Conservation (phyloP, 1,140 invertebrate genomes). For the Patella vulgata region DNA sequence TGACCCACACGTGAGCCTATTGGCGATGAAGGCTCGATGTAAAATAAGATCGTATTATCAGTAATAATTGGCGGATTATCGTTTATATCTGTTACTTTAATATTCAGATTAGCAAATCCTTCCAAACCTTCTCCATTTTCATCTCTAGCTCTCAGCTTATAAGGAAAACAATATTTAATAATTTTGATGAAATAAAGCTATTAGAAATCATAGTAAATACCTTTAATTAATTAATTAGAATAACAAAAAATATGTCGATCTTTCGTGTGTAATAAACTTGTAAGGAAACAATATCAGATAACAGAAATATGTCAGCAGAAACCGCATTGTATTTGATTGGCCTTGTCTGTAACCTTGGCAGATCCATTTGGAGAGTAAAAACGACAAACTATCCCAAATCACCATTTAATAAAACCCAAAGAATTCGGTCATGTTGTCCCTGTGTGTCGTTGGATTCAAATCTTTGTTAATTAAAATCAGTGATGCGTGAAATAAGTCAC, state of each 20-base stretch:
- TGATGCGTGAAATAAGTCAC: no score
- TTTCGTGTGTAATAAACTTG: neutral
- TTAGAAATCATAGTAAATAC: neutral
- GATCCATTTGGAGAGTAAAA: no score
- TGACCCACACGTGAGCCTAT: slow-evolving; percentile 8
- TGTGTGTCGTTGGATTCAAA: no score
- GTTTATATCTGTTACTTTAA: slow-evolving; percentile 23
- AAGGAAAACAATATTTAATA: neutral
- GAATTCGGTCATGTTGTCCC: no score
- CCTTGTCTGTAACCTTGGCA: no score
- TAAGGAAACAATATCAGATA: neutral
- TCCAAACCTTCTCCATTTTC: slow-evolving; percentile 9
- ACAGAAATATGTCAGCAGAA: neutral
- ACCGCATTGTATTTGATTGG: no score
- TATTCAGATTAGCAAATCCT: slow-evolving; percentile 10
- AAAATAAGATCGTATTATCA: slow-evolving; percentile 1
- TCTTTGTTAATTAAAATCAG: no score
- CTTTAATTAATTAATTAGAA: neutral
- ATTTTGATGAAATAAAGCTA: neutral
- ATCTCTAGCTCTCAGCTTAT: slow-evolving; percentile 20
- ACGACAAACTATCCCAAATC: no score
- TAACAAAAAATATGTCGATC: neutral
- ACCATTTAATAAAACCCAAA: no score
- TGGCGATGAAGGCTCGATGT: neutral
- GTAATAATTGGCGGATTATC: slow-evolving; percentile 23